Evolutionary conservation across 2,888 invertebrate genomes (phyloP), one percentile per base, ranked within the genome.

Genomic region (Aleiodes testaceus): DNA sequence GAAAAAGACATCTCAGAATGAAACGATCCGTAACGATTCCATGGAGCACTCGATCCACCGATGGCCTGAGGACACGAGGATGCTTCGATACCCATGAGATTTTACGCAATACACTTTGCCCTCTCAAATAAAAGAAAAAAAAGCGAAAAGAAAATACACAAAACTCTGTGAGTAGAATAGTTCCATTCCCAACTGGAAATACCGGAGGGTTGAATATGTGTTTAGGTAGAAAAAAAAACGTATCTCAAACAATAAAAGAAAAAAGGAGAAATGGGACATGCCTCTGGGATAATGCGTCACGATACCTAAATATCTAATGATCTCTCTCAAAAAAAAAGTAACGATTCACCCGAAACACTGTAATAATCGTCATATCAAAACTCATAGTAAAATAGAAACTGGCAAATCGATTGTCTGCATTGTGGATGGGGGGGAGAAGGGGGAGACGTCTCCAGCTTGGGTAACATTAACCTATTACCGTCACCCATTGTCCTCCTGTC

Each of bases 51-150:
- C 64, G 63, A 63, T 7, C 14, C 65, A 42, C 55, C 47, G 47
- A 63, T 52, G 61, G 67, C 71, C 68, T 42, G 61, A 68, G 74
- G 74, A 69, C 69, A 71, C 65, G 70, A 69, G 74, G 74, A 72
- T 72, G 74, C 70, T 49, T 55, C 69, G 68, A 74, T 77, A 74
- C 77, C 77, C 75, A 68, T 59, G 78, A 75, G 78, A 77, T 76
- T 73, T 75, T 72, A 67, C 72, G 75, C 77, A 76, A 79, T 79
- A 76, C 75, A 78, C 78, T 79, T 78, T 77, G 70, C 73, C 71
- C 42, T 64, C 59, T 68, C 63, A 45, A 69, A 66, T 66, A 66
- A 70, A 77, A 70, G n/a, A 73, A 64, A 53, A 69, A 53, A 53
- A 26, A 20, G 61, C 20, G 44, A 49, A 42, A 44, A 59, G 26